Conservation (phyloP, 2,797 vertebrate species). For the Sebastes trivittatus region DNA sequence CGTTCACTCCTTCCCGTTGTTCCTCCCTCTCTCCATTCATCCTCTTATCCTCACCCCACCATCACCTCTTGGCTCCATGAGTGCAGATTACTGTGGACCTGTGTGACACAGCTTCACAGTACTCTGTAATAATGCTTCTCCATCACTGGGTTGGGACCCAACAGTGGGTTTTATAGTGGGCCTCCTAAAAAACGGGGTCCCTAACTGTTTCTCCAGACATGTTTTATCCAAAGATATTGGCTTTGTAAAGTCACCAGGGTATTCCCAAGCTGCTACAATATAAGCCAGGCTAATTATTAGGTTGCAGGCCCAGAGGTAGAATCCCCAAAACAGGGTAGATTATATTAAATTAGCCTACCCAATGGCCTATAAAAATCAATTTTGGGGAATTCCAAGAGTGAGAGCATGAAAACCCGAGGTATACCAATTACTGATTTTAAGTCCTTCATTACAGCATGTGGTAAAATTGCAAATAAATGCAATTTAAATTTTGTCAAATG, state of each 20-base stretch:
- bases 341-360: constrained; percentile 35
- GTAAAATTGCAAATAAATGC: constrained; percentile 5
- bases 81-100: constrained; percentile 39
- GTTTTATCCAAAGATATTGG: constrained; percentile 17
- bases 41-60: constrained; percentile 60
- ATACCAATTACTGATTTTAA: neutral
- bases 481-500: neutral
- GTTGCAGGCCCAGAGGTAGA: constrained; percentile 5
- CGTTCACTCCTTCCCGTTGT: constrained; percentile 29
- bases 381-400: constrained; percentile 24
- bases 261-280: constrained; percentile 30
- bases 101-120: constrained; percentile 25
- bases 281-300: constrained; percentile 22
- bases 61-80: constrained; percentile 54
- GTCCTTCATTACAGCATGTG: neutral
- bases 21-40: constrained; percentile 50
- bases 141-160: constrained; percentile 10
- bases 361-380: constrained; percentile 29
- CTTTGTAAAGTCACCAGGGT: constrained; percentile 30
- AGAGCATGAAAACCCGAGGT: constrained; percentile 15
- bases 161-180: neutral
- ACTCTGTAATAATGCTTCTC: constrained; percentile 13
- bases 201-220: constrained; percentile 10
- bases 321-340: constrained; percentile 18
- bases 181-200: neutral